phyloP scores from a whole-genome alignment of 2,797 vertebrate species.

The Spinus pinus region DNA sequence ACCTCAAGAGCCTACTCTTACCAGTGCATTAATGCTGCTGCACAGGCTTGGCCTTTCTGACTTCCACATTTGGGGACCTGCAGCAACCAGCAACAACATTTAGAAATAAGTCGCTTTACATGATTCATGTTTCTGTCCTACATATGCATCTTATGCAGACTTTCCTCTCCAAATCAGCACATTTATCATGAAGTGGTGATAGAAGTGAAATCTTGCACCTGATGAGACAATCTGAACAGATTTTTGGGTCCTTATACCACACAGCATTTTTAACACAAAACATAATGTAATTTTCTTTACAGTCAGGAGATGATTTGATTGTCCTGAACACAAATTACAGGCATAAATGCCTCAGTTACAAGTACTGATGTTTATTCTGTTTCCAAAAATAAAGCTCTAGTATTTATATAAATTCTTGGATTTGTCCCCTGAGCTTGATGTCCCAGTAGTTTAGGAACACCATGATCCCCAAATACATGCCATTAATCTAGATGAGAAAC shows the following conservation, averaged over 20 bases:
- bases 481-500: background rate
- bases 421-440: background rate
- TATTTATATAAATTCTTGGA: background rate
- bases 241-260: background rate
- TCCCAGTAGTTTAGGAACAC: background rate
- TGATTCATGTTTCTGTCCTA: background rate
- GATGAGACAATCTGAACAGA: background rate
- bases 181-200: background rate
- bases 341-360: background rate
- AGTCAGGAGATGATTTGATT: background rate
- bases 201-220: background rate
- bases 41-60: background rate
- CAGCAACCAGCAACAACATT: background rate
- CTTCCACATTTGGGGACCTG: background rate
- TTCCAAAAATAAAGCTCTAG: slow-evolving; percentile 10
- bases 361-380: background rate
- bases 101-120: background rate
- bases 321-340: background rate
- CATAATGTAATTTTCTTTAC: background rate
- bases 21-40: background rate
- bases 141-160: background rate
- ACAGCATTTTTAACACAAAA: background rate
- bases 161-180: background rate
- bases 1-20: background rate
- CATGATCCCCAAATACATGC: background rate